These are phyloP conservation scores for Lophius piscatorius DNA, from an alignment of 2,113 vertebrate genomes.

Conservation along the genomic window DNA sequence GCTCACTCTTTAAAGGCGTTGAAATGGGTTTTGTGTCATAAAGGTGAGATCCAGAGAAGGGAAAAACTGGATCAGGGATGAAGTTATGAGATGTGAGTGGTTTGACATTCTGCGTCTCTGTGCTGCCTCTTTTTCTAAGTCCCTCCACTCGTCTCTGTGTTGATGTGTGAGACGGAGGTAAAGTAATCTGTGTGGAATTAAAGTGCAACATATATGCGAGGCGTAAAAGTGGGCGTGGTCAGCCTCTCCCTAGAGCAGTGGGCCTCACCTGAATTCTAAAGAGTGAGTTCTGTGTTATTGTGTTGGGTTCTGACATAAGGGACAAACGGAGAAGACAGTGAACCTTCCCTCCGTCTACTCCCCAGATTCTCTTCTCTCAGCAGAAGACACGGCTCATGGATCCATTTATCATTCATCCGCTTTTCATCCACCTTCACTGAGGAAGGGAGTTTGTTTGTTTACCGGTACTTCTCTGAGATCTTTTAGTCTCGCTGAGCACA, in stretches of 20 bases:
- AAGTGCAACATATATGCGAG: conserved; percentile 23
- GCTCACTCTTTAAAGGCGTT: conserved; percentile 19
- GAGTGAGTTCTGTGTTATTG: conserved; percentile 37
- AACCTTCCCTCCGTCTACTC: conserved; percentile 31
- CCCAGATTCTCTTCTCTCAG: conserved; percentile 31
- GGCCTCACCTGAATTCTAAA: conserved; percentile 40
- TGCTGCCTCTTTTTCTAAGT: conserved; percentile 8
- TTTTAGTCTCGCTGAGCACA: conserved; percentile 9
- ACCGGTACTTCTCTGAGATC: conserved; percentile 7
- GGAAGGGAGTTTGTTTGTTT: conserved; percentile 17
- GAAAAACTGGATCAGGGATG: conserved; percentile 29
- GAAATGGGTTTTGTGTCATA: conserved; percentile 28
- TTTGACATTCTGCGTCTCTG: conserved; percentile 31
- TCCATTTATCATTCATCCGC: conserved; percentile 33
- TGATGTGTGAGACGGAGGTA: conserved; percentile 9
- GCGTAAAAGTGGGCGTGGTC: conserved; percentile 19
- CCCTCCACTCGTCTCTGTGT: neutral
- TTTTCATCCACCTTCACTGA: conserved; percentile 15
- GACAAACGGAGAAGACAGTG: conserved; percentile 47
- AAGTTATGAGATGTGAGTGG: conserved; percentile 11
- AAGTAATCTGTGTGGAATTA: conserved; percentile 9
- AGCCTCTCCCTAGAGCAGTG: conserved; percentile 32
- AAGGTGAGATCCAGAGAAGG: conserved; percentile 30
- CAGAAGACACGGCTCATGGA: conserved; percentile 29
- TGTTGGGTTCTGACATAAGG: conserved; percentile 39